Evolutionary conservation across 2,888 invertebrate genomes (phyloP).

Genomic region (Drosophila subquinaria): DNA sequence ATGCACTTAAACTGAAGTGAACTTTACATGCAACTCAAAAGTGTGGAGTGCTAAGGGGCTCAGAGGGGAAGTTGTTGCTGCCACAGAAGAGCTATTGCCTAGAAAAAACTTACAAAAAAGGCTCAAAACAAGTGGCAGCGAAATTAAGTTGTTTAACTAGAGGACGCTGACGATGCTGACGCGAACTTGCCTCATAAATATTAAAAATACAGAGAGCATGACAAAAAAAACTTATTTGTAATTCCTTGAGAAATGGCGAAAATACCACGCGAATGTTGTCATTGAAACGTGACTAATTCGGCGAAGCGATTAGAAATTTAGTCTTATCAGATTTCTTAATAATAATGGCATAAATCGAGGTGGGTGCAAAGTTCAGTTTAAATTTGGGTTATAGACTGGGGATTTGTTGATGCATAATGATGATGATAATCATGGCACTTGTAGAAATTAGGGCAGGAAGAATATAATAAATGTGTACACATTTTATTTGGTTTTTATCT

Average conservation of each 20-base stretch:
- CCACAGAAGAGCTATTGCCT: conserved; percentile 34
- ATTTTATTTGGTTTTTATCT: too few species aligned
- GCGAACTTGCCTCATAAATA: conserved; percentile 38
- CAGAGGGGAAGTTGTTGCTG: conserved; percentile 4
- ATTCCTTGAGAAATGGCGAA: conserved; percentile 11
- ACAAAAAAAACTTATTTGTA: conserved; percentile 6
- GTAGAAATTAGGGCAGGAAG: neutral
- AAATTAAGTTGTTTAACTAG: conserved; percentile 62
- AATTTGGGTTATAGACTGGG: neutral
- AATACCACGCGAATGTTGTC: conserved; percentile 16
- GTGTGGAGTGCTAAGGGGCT: conserved; percentile 2
- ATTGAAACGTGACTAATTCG: conserved; percentile 23
- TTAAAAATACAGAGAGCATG: conserved; percentile 15
- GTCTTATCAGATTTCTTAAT: conserved; percentile 19
- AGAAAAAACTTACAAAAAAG: conserved; percentile 28
- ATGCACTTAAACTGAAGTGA: conserved; percentile 81
- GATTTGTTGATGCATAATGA: neutral
- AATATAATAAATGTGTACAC: too few species aligned
- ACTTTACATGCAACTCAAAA: conserved; percentile 57
- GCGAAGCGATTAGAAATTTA: conserved; percentile 16
- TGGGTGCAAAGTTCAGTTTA: conserved; percentile 9
- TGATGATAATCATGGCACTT: neutral
- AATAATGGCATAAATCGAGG: neutral
- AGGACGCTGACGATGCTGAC: conserved; percentile 10
- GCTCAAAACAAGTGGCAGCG: conserved; percentile 51